Base-by-base conservation (phyloP, 2,113 vertebrate species). In the Hemicordylus capensis region DNA sequence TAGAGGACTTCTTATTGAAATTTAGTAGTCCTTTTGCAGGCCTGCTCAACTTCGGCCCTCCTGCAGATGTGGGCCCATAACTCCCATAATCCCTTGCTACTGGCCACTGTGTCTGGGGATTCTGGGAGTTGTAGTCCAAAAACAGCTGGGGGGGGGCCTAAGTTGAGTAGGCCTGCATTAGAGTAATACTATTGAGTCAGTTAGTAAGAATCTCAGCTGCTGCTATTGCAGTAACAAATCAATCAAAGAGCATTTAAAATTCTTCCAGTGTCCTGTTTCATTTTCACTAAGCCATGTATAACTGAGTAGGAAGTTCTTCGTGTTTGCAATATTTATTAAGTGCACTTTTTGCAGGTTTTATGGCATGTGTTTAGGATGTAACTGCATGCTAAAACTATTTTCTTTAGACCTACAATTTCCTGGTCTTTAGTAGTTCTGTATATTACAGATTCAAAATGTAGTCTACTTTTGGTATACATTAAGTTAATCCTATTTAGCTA, bases 401-500 rank as follows among this genome's bases (percentile, higher is more conserved):
- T 89, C 20, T 59, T 6, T 66, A 39, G 11, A 31, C 37, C 19
- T 64, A 63, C n/a, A 4, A 31, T 4, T 81, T 4, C 54, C 84
- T 80, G 3, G 0, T 2, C 0, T 1, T 85, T 80, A 42, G 1
- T n/a, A n/a, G n/a, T n/a, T 2, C 2, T 76, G 67, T 59, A 7
- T 82, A 0, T 1, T n/a, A 51, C 15, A 46, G 26, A 64, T 12
- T 4, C 73, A 84, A 83, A 87, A 64, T 48, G 0, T 2, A 66
- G 31, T 26, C 0, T 73, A 12, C 12, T 70, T 75, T 78, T 73
- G 46, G n/a, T 61, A 37, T 67, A 48, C 22, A 39, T 73, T n/a
- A 83, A 4, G 0, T 59, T 76, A 77, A 79, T 75, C 4, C 28
- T 20, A 56, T 89, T 91, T 79, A 44, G 72, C 42, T 34, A 72